Evolutionary conservation across 2,797 vertebrate genomes (phyloP), one percentile per base, ranked within the genome.

Genomic region (Tragopan temminckii): DNA sequence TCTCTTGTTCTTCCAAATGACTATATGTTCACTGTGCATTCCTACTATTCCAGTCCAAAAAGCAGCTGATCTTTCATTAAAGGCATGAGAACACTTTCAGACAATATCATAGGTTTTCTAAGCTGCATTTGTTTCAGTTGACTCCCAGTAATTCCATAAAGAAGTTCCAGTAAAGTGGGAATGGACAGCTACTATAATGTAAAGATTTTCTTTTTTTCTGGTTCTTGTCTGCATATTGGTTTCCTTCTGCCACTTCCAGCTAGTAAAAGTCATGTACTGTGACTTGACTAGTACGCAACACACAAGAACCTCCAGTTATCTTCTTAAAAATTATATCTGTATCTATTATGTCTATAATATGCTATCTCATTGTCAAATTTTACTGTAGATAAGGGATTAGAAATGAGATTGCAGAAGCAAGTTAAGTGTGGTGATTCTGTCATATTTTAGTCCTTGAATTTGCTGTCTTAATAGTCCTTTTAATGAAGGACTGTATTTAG

Each of bases 171-270:
- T 74, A 68, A 11, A 63, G n/a, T 57, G 23, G 31, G 52, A 90
- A 77, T 58, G 21, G 13, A 24, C 23, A 89, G 40, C 38, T 88
- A 58, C 50, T 87, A 79, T 52, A 82, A 81, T 1, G 1, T 43
- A 27, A 88, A 68, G 29, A 50, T 92, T 94, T 96, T 85, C 3
- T 62, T 93, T 83, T 83, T 59, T 55, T 84, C 48, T n/a, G 81
- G 63, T 27, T 72, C 10, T 7, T 84, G 35, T 55, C 27, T 90
- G 71, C 70, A 50, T 31, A 67, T 88, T 88, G 38, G 11, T 83
- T 93, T 88, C 63, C 19, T 89, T 90, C 58, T 90, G 9, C 25
- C 5, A 1, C 63, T 87, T 91, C 19, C 57, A 67, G 48, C 80
- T 75, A 57, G 53, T 67, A 78, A 92, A 89, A 19, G 48, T 79